Conservation (phyloP, 2,888 invertebrate genomes). For the Salpingus planirostris region DNA sequence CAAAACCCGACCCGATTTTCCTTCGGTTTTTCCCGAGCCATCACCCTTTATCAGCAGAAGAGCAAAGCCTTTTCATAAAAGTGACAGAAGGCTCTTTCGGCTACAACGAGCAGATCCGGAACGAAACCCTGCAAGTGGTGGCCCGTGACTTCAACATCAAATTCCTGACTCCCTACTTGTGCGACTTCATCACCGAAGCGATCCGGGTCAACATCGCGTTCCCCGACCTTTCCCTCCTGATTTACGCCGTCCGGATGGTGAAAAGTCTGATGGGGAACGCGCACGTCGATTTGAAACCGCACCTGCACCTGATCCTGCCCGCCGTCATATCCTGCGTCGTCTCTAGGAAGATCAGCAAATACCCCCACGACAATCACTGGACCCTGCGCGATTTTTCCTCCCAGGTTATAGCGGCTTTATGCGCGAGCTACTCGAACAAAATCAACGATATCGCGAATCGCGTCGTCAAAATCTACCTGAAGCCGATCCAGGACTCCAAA, state of each 20-base stretch:
- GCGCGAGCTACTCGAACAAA: slow-evolving; percentile 21
- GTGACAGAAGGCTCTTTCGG: slow-evolving; percentile 30
- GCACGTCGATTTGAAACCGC: slow-evolving; percentile 19
- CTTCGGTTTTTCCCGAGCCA: slow-evolving; percentile 24
- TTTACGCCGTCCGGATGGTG: slow-evolving; percentile 28
- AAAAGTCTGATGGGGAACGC: slow-evolving; percentile 27
- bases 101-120: slow-evolving; percentile 29
- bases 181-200: slow-evolving; percentile 26
- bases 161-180: slow-evolving; percentile 25
- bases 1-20: slow-evolving; percentile 26
- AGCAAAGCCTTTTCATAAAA: slow-evolving; percentile 27
- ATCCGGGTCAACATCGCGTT: slow-evolving; percentile 26
- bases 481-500: slow-evolving; percentile 20
- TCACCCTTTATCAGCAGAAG: slow-evolving; percentile 26
- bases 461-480: slow-evolving; percentile 24
- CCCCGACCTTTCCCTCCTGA: slow-evolving; percentile 27
- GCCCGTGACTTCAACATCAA: slow-evolving; percentile 23
- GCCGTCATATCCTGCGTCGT: slow-evolving; percentile 27
- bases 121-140: slow-evolving; percentile 23
- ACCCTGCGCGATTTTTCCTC: slow-evolving; percentile 30
- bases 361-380: slow-evolving; percentile 32
- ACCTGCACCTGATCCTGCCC: slow-evolving; percentile 27
- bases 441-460: slow-evolving; percentile 26
- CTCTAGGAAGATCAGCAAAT: slow-evolving; percentile 27
- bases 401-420: slow-evolving; percentile 24